Conservation (phyloP, 2,888 invertebrate genomes). For the Xylota segnis region DNA sequence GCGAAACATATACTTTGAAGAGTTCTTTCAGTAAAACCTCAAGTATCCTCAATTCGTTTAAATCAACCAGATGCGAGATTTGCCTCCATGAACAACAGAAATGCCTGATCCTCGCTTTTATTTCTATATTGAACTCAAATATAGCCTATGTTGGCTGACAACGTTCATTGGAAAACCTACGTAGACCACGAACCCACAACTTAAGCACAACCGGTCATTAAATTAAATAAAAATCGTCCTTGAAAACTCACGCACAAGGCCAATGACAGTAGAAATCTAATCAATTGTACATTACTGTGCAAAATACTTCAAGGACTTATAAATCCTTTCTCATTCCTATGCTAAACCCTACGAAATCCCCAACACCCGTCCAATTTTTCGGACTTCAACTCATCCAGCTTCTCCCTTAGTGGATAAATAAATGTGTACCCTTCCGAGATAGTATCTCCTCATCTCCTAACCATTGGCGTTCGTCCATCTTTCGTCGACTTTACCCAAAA, state of each 20-base stretch:
- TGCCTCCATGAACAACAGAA: too few relatives aligned
- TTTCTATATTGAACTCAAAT: too few relatives aligned
- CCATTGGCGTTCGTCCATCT: conserved; percentile 61
- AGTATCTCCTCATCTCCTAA: conserved; percentile 36
- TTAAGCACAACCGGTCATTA: neutral
- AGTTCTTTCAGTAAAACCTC: too few relatives aligned
- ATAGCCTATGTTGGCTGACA: too few relatives aligned
- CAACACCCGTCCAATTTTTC: neutral
- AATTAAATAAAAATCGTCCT: conserved; percentile 8
- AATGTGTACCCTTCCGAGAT: conserved; percentile 29
- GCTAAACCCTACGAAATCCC: conserved; percentile 2
- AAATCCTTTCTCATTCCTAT: neutral
- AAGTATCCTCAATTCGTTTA: too few relatives aligned
- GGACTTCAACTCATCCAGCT: neutral
- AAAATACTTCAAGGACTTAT: conserved; percentile 16
- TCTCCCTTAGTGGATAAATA: conserved; percentile 16
- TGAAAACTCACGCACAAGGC: conserved; percentile 15
- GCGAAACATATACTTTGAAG: too few relatives aligned
- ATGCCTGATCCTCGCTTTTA: too few relatives aligned
- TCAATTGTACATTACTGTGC: conserved; percentile 21
- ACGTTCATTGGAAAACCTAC: too few relatives aligned
- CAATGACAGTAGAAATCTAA: conserved; percentile 10
- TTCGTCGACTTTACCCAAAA: conserved; percentile 40
- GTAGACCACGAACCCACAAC: too few relatives aligned
- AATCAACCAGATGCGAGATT: too few relatives aligned